phyloP scores from a whole-genome alignment of 1,140 invertebrate species.

The Liolophura sinensis region DNA sequence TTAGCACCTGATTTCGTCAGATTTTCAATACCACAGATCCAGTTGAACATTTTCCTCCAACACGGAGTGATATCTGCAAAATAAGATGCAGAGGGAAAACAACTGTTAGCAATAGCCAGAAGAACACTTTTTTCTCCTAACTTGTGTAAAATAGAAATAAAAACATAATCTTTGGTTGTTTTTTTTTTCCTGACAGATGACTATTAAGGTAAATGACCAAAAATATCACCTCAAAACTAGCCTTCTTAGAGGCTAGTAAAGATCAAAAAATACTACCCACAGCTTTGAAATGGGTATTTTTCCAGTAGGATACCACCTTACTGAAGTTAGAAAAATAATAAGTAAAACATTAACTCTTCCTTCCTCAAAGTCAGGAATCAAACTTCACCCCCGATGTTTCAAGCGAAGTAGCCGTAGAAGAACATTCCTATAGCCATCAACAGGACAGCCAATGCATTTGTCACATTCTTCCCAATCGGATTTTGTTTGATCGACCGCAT shows the following conservation, averaged over 20 bases:
- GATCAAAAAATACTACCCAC: too few relatives aligned
- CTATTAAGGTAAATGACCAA: too few relatives aligned
- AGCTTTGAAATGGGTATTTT: too few relatives aligned
- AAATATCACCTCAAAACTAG: too few relatives aligned
- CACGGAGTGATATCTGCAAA: constrained; percentile 11
- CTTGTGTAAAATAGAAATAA: not conserved
- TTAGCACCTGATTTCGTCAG: constrained; percentile 3
- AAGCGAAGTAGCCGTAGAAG: constrained; percentile 18
- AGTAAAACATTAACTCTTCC: too few relatives aligned
- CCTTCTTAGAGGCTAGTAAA: too few relatives aligned
- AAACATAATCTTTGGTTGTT: too few relatives aligned
- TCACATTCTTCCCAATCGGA: constrained; percentile 8
- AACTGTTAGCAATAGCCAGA: not conserved
- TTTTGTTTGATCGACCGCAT: constrained; percentile 15
- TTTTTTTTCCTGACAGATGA: too few relatives aligned
- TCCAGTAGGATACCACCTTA: too few relatives aligned
- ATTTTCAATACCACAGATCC: constrained; percentile 26
- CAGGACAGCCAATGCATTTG: constrained; percentile 13
- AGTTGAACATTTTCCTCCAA: constrained; percentile 12
- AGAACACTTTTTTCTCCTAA: not conserved
- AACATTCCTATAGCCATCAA: constrained; percentile 12
- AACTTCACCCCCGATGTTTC: not conserved
- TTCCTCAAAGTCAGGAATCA: too few relatives aligned
- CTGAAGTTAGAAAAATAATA: too few relatives aligned
- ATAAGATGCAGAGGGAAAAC: not conserved